A percentile compares a stretch with the other conserved stretches of the same genome.
Conservation (phyloP, 2,888 invertebrate species). For the Lymantria dispar region DNA sequence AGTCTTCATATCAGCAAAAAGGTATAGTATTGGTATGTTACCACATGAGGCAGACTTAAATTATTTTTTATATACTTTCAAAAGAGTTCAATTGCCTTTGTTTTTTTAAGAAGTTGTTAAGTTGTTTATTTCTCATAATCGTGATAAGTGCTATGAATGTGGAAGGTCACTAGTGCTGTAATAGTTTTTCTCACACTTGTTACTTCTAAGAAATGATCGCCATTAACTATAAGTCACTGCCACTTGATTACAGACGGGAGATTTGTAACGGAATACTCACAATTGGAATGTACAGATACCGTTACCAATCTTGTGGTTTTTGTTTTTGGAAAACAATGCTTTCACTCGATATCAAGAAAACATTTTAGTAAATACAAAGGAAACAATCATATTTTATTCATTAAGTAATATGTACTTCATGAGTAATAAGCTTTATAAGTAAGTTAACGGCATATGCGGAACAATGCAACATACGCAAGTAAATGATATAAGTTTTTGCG, state of each 20-base stretch:
- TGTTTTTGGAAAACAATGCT: slow-evolving; percentile 16
- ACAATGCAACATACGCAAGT: slow-evolving; percentile 32
- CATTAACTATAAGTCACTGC: slow-evolving; percentile 22
- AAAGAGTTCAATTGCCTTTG: too few species aligned
- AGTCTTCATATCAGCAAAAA: too few species aligned
- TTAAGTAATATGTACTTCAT: slow-evolving; percentile 11
- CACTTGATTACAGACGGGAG: slow-evolving; percentile 22
- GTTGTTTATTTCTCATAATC: too few species aligned
- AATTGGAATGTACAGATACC: slow-evolving; percentile 22
- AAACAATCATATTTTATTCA: slow-evolving; percentile 12
- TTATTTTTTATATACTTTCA: too few species aligned
- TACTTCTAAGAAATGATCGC: slow-evolving; percentile 17
- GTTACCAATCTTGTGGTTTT: slow-evolving; percentile 25
- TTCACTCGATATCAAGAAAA: slow-evolving; percentile 8
- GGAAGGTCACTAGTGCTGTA: slow-evolving; percentile 18
- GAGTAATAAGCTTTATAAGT: not conserved
- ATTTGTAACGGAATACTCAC: slow-evolving; percentile 20
- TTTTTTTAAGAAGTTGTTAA: too few species aligned
- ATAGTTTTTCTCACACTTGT: slow-evolving; percentile 15
- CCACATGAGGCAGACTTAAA: too few species aligned
- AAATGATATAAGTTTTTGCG: slow-evolving; percentile 55
- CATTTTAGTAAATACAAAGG: slow-evolving; percentile 3
- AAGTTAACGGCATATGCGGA: slow-evolving; percentile 26
- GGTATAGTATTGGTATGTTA: too few species aligned
- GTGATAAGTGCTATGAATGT: not conserved